Evolutionary conservation across 2,888 invertebrate species (phyloP).

Genomic region (Drosophila eohydei): DNA sequence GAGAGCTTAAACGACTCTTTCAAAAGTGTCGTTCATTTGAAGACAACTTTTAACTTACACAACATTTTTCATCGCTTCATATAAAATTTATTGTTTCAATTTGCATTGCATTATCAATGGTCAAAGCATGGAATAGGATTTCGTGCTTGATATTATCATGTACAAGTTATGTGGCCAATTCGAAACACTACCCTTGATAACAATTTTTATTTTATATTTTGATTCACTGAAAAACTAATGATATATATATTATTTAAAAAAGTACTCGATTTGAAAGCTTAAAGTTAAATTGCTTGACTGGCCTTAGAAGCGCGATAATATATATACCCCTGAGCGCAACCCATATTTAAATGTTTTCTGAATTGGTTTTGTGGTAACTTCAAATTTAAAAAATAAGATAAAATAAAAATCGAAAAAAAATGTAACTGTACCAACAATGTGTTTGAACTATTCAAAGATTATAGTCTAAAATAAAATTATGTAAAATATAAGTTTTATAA

Average conservation of each 20-base stretch:
- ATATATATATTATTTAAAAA: conserved; percentile 16
- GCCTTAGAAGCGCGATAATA: conserved; percentile 17
- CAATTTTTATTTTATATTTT: conserved; percentile 22
- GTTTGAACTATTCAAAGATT: conserved; percentile 25
- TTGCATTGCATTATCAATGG: not conserved
- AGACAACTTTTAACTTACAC: not conserved
- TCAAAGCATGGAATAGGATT: conserved; percentile 2
- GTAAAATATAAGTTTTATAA: conserved; percentile 61
- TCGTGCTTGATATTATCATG: conserved; percentile 1
- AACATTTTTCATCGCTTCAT: conserved; percentile 20
- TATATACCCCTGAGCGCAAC: conserved; percentile 48
- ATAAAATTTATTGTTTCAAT: conserved; percentile 29
- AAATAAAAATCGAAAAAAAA: not conserved
- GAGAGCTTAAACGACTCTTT: not conserved
- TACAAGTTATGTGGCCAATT: not conserved
- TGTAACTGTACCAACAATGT: conserved; percentile 5
- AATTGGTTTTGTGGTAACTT: conserved; percentile 1
- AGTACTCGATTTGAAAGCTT: conserved; percentile 31
- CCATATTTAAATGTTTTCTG: conserved; percentile 13
- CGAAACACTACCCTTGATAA: conserved; percentile 23
- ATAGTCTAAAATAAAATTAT: conserved; percentile 43
- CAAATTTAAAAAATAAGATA: not conserved
- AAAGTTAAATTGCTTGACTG: conserved; percentile 35
- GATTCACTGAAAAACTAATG: conserved; percentile 19
- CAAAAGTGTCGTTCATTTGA: not conserved